Base-by-base conservation (phyloP, 2,888 invertebrate species). In the Cetonia aurata region DNA sequence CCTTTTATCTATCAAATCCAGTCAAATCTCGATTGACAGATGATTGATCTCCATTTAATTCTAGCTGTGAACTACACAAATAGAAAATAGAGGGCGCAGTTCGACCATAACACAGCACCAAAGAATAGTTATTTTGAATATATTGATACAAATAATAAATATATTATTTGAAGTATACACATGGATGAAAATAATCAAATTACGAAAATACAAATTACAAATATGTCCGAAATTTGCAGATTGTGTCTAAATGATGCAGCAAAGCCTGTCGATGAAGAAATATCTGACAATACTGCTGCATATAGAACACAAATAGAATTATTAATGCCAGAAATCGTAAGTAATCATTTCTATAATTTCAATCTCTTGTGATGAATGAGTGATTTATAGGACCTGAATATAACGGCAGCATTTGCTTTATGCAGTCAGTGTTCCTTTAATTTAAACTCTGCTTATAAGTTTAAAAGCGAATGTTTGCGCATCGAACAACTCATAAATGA, bases 311-410 rank as follows among this genome's bases (percentile, higher is more conserved):
- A 66, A 66, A 66, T 66, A 6, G 15, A 53, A 19, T 41, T 44
- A 9, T n/a, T 66, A 17, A 59, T 69, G 31, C 69, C 62, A 6
- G 62, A 69, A 69, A 60, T 69, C 44, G 69, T 69, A 69, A 62
- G 55, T 48, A 46, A n/a, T n/a, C 33, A 9, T 25, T 37, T 25
- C 1, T 12, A 25, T 3, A 25, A 25, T 4, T 25, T 25, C 25
- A 25, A n/a, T n/a, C n/a, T 25, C 3, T 25, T 10, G 1, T 15
- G 2, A 15, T 15, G 9, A n/a, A 50, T 6, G 10, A 41, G 6
- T 13, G 6, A 10, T 50, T 48, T 48, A 9, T 15, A 69, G 69
- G 69, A 69, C 31, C n/a, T 69, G 10, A 9, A 25, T 19, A 42
- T 69, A 12, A 53, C 62, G 4, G 19, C 60, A 17, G 33, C 19